Percentiles rank a stretch among this genome's conserved stretches.
phyloP scores from a whole-genome alignment of 2,113 vertebrate genomes.

The Mastomys coucha region DNA sequence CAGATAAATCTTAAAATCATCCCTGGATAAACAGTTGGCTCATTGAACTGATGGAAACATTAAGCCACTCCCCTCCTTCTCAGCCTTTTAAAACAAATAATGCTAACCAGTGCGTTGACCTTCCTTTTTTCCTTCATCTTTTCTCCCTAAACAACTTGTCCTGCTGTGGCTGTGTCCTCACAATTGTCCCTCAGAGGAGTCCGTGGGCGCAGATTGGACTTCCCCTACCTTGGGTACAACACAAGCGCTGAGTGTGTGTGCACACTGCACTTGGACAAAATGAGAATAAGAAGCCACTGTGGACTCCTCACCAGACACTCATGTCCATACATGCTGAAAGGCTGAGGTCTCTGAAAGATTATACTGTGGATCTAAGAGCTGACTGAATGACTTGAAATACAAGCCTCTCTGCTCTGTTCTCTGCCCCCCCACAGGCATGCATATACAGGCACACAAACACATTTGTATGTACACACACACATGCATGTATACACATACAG shows the following conservation, averaged over 20 bases:
- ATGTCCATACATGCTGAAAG: background rate
- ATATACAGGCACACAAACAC: rapidly evolving
- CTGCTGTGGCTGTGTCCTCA: rapidly evolving
- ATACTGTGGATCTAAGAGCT: too few species aligned
- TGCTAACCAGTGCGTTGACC: too few species aligned
- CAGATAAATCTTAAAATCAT: background rate
- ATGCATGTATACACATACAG: too few species aligned
- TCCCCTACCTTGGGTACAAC: background rate
- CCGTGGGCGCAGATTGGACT: background rate
- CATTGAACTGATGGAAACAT: background rate
- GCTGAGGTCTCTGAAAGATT: background rate
- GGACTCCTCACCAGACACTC: background rate
- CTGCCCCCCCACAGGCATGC: background rate
- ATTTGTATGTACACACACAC: background rate
- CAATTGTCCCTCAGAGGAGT: background rate
- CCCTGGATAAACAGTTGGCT: background rate
- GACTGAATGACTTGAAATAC: too few species aligned
- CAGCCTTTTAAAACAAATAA: background rate
- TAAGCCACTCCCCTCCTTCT: background rate
- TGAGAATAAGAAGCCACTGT: background rate
- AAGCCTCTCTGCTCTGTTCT: rapidly evolving
- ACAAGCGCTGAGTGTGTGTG: background rate
- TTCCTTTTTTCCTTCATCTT: rapidly evolving
- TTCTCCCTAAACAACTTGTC: background rate
- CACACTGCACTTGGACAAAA: background rate